Conservation (phyloP, 2,797 vertebrate species). For the Sebastes trivittatus region DNA sequence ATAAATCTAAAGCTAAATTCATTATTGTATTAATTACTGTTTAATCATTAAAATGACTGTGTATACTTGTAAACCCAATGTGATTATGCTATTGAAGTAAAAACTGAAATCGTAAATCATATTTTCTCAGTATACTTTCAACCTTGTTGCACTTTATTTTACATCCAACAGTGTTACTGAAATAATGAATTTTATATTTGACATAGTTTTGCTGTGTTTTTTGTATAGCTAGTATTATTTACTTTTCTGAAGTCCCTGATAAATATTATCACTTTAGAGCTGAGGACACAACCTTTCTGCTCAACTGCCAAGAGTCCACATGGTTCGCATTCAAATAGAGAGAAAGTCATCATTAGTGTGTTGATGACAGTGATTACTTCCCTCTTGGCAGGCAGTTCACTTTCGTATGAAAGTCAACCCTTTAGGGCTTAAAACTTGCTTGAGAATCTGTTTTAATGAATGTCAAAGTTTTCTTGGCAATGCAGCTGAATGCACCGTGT, state of each 20-base stretch:
- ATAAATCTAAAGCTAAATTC: neutral
- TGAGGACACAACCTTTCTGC: neutral
- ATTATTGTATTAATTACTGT: neutral
- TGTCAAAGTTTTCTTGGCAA: neutral
- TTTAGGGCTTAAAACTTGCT: neutral
- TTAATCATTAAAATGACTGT: slow-evolving; percentile 13
- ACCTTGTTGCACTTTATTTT: neutral
- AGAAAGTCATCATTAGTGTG: neutral
- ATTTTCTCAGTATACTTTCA: neutral
- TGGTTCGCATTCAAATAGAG: neutral
- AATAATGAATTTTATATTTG: neutral
- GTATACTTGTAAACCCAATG: neutral
- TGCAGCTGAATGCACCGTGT: neutral
- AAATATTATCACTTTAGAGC: neutral
- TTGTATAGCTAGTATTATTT: neutral
- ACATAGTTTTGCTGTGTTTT: neutral
- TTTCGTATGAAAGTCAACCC: neutral
- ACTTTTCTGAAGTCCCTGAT: neutral
- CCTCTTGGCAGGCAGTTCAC: neutral
- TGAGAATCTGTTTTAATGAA: neutral
- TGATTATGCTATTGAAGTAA: neutral
- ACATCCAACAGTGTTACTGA: neutral
- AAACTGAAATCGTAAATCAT: neutral
- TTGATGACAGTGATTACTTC: neutral
- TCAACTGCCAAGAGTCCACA: neutral